Conservation (phyloP, 2,888 invertebrate genomes). For the Rhagonycha fulva region DNA sequence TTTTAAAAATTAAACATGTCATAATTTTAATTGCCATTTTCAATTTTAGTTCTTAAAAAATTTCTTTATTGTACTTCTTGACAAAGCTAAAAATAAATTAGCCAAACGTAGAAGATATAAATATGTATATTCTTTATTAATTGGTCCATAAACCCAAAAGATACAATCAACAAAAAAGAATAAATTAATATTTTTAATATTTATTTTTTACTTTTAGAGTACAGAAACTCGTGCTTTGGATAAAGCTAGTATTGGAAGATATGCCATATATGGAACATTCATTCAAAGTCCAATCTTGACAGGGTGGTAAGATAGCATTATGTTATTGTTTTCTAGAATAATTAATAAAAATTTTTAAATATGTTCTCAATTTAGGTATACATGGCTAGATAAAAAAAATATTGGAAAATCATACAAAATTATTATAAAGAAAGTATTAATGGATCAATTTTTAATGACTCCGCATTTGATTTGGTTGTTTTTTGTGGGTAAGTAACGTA, state of each 20-base stretch:
- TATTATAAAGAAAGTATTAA: constrained; percentile 69
- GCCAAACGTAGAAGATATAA: too few relatives aligned
- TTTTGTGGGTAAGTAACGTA: constrained; percentile 66
- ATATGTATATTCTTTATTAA: too few relatives aligned
- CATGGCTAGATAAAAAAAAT: constrained; percentile 72
- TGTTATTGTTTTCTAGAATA: neutral
- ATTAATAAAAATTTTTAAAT: neutral
- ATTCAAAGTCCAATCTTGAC: constrained; percentile 65
- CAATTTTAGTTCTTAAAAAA: too few relatives aligned
- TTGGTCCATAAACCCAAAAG: too few relatives aligned
- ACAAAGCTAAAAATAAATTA: too few relatives aligned
- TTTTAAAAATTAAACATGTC: too few relatives aligned
- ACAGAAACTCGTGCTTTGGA: constrained; percentile 55
- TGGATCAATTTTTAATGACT: constrained; percentile 79
- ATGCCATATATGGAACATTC: constrained; percentile 64
- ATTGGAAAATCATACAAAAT: constrained; percentile 66
- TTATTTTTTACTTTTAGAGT: constrained; percentile 39
- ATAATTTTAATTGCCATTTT: too few relatives aligned
- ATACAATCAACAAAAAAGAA: too few relatives aligned
- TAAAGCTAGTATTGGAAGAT: constrained; percentile 60
- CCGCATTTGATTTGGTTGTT: constrained; percentile 73
- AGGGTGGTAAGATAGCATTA: constrained; percentile 57
- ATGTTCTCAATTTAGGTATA: constrained; percentile 68
- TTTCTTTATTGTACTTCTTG: too few relatives aligned
- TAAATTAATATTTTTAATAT: too few relatives aligned